Evolutionary conservation across 2,797 vertebrate species (phyloP).

Genomic region (Neomorphus geoffroyi): DNA sequence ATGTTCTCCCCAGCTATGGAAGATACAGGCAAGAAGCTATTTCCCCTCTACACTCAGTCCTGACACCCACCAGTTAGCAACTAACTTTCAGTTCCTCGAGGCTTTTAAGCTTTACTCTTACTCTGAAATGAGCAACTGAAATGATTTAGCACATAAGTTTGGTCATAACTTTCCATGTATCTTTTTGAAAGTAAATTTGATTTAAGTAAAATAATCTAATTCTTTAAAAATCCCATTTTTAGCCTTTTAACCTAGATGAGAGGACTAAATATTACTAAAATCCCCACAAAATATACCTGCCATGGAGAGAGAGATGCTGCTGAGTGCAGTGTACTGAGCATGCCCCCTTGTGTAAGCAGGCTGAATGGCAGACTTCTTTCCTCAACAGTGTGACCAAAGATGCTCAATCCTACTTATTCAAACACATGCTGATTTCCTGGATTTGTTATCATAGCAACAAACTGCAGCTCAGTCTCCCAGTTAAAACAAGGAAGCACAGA

Average conservation of each 20-base stretch:
- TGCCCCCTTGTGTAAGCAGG: slow-evolving; percentile 48
- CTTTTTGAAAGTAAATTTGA: not conserved
- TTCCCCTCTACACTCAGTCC: not conserved
- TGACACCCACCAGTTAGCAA: not conserved
- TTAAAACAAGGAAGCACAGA: not conserved
- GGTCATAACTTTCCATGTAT: not conserved
- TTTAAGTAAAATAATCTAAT: not conserved
- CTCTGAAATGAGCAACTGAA: not conserved
- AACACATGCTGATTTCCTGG: not conserved
- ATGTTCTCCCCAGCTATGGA: not conserved
- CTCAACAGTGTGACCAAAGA: not conserved
- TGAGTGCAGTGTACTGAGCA: not conserved
- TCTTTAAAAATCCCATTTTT: not conserved
- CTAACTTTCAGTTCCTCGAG: not conserved
- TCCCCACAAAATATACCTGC: not conserved
- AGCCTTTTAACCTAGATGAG: not conserved
- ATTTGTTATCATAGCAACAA: not conserved
- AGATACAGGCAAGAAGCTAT: not conserved
- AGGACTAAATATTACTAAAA: not conserved
- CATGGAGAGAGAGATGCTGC: not conserved
- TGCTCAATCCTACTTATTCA: not conserved
- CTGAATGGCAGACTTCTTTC: not conserved
- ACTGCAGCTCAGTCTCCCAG: not conserved
- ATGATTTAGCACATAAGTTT: not conserved
- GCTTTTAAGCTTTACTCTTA: not conserved